These are phyloP conservation scores for Aphidius ervi DNA, from an alignment of 1,140 invertebrate genomes.

Conservation along the genomic window DNA sequence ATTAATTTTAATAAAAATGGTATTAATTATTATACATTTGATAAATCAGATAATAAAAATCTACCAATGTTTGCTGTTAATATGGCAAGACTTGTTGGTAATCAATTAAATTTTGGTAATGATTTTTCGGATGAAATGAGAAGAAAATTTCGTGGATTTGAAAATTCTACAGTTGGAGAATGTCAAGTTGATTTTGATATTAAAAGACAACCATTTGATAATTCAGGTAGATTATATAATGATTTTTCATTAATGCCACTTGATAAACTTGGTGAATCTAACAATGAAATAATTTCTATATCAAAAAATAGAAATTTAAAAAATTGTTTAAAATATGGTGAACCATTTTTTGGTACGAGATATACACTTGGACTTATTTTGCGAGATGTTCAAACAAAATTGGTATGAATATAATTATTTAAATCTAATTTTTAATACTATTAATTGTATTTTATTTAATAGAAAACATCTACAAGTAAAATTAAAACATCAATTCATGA, in stretches of 20 bases:
- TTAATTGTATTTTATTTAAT: conserved; percentile 9
- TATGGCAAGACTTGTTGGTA: conserved; percentile 35
- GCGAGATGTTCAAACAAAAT: conserved; percentile 20
- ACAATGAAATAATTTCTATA: conserved; percentile 29
- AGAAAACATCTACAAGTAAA: conserved; percentile 28
- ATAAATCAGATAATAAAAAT: too few relatives aligned
- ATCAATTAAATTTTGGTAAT: conserved; percentile 36
- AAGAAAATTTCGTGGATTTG: conserved; percentile 33
- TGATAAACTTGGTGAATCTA: conserved; percentile 23
- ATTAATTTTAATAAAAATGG: conserved; percentile 34
- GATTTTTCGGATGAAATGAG: conserved; percentile 25
- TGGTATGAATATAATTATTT: conserved; percentile 22
- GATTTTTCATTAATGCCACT: conserved; percentile 29
- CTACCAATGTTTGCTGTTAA: conserved; percentile 22
- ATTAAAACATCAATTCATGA: conserved; percentile 28
- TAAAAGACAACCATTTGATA: conserved; percentile 25
- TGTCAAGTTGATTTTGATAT: conserved; percentile 41
- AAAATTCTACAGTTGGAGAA: conserved; percentile 42
- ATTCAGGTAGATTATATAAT: conserved; percentile 13
- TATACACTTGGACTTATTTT: conserved; percentile 20
- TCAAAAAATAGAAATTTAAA: conserved; percentile 32
- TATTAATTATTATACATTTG: conserved; percentile 21
- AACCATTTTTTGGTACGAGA: conserved; percentile 28
- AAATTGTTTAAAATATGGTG: conserved; percentile 30
- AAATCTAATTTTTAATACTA: not conserved